Percentiles rank a stretch among this genome's conserved stretches.
Evolutionary conservation across 2,888 invertebrate genomes (phyloP).

Genomic region (Lasius fuliginosus): DNA sequence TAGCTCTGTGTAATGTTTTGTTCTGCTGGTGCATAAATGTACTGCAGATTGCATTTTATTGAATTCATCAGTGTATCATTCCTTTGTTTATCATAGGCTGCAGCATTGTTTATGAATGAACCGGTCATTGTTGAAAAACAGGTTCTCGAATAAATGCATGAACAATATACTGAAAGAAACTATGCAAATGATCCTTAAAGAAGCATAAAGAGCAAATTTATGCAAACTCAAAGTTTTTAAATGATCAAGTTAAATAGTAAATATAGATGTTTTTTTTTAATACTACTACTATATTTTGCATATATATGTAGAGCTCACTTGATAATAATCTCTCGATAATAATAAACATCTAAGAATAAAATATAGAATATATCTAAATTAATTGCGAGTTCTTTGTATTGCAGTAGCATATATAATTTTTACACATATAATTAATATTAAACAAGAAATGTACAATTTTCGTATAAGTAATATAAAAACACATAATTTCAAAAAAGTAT

Average conservation of each 20-base stretch:
- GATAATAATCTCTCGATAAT: not conserved
- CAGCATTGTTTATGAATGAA: conserved; percentile 1
- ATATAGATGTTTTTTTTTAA: not conserved
- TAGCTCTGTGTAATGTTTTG: conserved; percentile 28
- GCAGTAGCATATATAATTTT: not conserved
- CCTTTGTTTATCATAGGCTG: conserved; percentile 18
- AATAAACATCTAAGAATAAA: not conserved
- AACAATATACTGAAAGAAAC: not conserved
- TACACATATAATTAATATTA: conserved; percentile 10
- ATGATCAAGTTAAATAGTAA: conserved; percentile 1
- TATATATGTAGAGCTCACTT: not conserved
- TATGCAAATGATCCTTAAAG: not conserved
- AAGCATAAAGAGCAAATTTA: not conserved
- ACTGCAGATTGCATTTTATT: conserved; percentile 39
- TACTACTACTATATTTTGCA: not conserved
- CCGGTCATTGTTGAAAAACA: not conserved
- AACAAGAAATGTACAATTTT: not conserved
- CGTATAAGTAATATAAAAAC: not conserved
- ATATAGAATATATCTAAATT: not conserved
- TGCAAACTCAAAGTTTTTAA: not conserved
- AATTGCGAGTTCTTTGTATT: not conserved
- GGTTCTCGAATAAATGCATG: not conserved
- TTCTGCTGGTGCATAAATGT: conserved; percentile 25
- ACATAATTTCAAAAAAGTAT: not conserved
- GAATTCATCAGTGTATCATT: conserved; percentile 11